Evolutionary conservation across 2,797 vertebrate genomes (phyloP).

Genomic region (Gallinago stenura): DNA sequence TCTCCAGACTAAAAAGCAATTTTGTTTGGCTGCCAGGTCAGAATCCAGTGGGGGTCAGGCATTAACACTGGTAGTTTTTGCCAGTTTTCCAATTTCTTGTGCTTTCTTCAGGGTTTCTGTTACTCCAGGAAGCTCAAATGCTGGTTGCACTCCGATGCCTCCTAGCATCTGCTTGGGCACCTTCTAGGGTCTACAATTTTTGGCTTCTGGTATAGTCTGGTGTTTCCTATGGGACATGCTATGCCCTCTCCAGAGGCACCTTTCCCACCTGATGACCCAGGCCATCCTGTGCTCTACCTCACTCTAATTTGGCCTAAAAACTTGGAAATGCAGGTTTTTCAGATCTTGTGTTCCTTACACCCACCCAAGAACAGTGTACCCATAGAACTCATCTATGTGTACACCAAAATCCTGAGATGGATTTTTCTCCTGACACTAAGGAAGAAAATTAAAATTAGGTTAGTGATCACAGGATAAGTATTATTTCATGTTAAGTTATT

Average conservation of each 20-base stretch:
- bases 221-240: background rate
- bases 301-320: background rate
- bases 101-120: background rate
- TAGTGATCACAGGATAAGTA: background rate
- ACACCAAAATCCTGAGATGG: background rate
- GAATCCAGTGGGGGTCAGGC: background rate
- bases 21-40: background rate
- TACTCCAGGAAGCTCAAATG: background rate
- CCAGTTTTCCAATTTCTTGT: background rate
- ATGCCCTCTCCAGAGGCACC: background rate
- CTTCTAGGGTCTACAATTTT: background rate
- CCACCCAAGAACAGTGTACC: background rate
- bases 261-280: background rate
- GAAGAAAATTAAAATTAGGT: background rate
- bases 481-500: background rate
- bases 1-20: too few species aligned
- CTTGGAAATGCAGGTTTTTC: background rate
- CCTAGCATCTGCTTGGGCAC: background rate
- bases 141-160: background rate
- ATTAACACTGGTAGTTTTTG: background rate
- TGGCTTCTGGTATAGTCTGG: background rate
- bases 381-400: background rate
- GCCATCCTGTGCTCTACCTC: fast-evolving
- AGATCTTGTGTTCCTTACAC: background rate
- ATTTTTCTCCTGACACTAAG: background rate